Percentiles rank a stretch among this genome's conserved stretches.
phyloP scores from a whole-genome alignment of 2,888 invertebrate genomes.

The Spodoptera exigua region DNA sequence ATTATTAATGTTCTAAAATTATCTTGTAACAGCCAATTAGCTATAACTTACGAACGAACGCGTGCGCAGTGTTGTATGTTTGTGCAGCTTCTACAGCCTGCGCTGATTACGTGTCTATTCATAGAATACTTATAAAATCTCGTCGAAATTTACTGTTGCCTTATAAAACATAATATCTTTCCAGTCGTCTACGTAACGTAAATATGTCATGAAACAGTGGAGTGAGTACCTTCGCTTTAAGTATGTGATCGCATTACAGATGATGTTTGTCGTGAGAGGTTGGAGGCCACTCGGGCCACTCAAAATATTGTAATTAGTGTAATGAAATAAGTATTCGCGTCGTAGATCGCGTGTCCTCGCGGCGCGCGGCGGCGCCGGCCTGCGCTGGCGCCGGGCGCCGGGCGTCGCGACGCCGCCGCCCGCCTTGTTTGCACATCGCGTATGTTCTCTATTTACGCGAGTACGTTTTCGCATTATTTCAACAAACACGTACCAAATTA shows the following conservation, averaged over 20 bases:
- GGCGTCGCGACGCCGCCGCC: slow-evolving; percentile 76
- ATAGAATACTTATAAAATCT: background rate
- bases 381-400: slow-evolving; percentile 67
- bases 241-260: slow-evolving; percentile 50
- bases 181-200: slow-evolving; percentile 4
- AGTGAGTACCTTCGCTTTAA: slow-evolving; percentile 6
- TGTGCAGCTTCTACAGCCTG: slow-evolving; percentile 19
- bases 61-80: slow-evolving; percentile 36
- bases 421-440: slow-evolving; percentile 80
- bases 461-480: slow-evolving; percentile 78
- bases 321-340: slow-evolving; percentile 68
- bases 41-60: slow-evolving; percentile 46
- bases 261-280: slow-evolving; percentile 44
- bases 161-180: too few relatives aligned
- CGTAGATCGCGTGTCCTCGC: slow-evolving; percentile 69
- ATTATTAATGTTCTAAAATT: slow-evolving; percentile 61
- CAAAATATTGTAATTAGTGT: slow-evolving; percentile 60
- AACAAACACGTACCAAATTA: slow-evolving; percentile 75
- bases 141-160: background rate
- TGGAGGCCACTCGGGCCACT: slow-evolving; percentile 50
- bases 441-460: slow-evolving; percentile 84
- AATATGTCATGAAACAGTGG: slow-evolving; percentile 33
- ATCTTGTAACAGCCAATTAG: slow-evolving; percentile 53
- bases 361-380: slow-evolving; percentile 68
- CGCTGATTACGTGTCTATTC: slow-evolving; percentile 7